These are phyloP conservation scores for Leptopilina syphax DNA, from an alignment of 2,888 invertebrate species.

Conservation along the genomic window DNA sequence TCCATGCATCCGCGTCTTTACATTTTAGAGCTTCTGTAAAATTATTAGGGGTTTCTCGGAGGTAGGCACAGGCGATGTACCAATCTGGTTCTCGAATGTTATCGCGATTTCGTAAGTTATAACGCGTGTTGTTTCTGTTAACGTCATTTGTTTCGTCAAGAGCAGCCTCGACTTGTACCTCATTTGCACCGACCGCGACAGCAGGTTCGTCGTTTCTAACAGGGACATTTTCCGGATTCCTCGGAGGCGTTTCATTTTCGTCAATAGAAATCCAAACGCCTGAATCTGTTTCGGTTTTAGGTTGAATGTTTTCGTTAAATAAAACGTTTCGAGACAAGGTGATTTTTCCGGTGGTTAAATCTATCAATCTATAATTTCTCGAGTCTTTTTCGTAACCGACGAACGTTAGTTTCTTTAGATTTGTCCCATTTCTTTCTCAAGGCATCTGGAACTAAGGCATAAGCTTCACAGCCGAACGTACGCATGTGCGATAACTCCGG, in stretches of 20 bases:
- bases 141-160: not conserved
- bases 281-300: conserved; percentile 29
- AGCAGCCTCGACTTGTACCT: not conserved
- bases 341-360: conserved; percentile 30
- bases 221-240: no score
- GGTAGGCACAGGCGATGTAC: no score
- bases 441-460: not conserved
- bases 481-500: conserved; percentile 31
- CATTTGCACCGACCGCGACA: not conserved
- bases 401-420: conserved; percentile 19
- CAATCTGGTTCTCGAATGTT: no score
- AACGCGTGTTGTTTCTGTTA: not conserved
- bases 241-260: conserved; percentile 4
- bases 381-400: conserved; percentile 40
- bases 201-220: no score
- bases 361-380: conserved; percentile 38
- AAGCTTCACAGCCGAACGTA: conserved; percentile 33
- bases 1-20: no score
- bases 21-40: no score
- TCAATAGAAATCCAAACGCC: conserved; percentile 45
- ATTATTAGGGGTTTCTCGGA: no score
- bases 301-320: conserved; percentile 20
- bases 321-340: conserved; percentile 39
- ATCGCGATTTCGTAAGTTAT: not conserved
- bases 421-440: conserved; percentile 21